Evolutionary conservation across 2,113 vertebrate species (phyloP), one percentile per base, ranked within the genome.

Genomic region (Xyliphius kryptos): DNA sequence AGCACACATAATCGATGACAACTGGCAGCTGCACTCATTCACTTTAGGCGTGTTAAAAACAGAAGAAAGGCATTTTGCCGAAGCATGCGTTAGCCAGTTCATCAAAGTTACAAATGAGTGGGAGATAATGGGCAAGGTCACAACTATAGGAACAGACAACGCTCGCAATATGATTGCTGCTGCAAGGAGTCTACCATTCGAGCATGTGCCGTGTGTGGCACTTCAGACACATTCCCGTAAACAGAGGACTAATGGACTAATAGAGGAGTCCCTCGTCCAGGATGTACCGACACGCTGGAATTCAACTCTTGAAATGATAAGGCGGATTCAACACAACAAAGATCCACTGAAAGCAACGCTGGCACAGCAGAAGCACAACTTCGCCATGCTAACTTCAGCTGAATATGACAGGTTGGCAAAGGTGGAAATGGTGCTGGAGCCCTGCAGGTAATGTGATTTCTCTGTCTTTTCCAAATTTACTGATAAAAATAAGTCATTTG

Each of bases 161-260:
- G 72, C 72, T 19, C 8, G 55, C 5, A 68, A 55, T 8, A 64
- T 67, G 68, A 53, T 67, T 11, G 63, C 72, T 7, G 67, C 72
- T 8, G 43, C 43, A 46, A 46, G 43, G 14, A 6, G 14, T 6
- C 43, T 46, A 6, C 43, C 43, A 46, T 46, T 46, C 14, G 6
- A 46, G 43, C 48, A 67, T 38, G 53, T 68, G 47, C 52, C 48
- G 1, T 67, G 64, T 38, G 38, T 50, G 26, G 58, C 43, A 5
- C 32, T 5, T 11, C 17, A 58, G 60, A 14, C 65, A 13, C 47
- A 38, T 13, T 65, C 52, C 9, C 40, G 62, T 9, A 56, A 63
- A 22, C 63, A 26, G 36, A 66, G 10, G 5, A 17, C 32, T 15
- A 14, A 15, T 17, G 44, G 9, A 5, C 65, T 59, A 44, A 10